Percentiles rank a stretch among this genome's conserved stretches.
Evolutionary conservation across 2,888 invertebrate species (phyloP).

Genomic region (Nomada goodeniana): DNA sequence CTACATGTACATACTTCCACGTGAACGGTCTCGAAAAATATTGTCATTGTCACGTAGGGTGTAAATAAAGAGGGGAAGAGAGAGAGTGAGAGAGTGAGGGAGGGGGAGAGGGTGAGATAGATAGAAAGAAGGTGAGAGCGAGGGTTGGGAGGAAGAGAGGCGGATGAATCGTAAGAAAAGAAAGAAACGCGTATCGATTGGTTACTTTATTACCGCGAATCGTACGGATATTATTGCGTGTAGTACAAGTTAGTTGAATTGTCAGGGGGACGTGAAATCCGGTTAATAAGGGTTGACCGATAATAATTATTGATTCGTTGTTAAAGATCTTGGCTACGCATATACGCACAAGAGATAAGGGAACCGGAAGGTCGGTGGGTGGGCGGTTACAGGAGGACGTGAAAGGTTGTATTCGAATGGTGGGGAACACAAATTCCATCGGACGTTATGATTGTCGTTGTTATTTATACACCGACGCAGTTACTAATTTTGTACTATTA

Average conservation of each 20-base stretch:
- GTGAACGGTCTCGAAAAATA: slow-evolving; percentile 26
- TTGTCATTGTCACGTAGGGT: slow-evolving; percentile 63
- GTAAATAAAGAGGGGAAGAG: slow-evolving; percentile 39
- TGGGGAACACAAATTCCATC: slow-evolving; percentile 45
- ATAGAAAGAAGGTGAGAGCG: too few species aligned
- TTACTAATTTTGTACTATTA: slow-evolving; percentile 41
- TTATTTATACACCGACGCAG: slow-evolving; percentile 35
- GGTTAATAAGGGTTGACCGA: slow-evolving; percentile 17
- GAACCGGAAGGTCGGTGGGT: background rate
- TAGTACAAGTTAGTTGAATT: slow-evolving; percentile 75
- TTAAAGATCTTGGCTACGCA: slow-evolving; percentile 66
- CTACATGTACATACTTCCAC: background rate
- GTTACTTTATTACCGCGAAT: slow-evolving; percentile 75
- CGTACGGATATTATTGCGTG: slow-evolving; percentile 64
- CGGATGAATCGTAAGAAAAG: background rate
- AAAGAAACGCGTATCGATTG: slow-evolving; percentile 67
- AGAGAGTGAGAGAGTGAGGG: too few species aligned
- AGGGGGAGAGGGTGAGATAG: too few species aligned
- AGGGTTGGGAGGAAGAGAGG: background rate
- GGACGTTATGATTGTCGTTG: slow-evolving; percentile 51
- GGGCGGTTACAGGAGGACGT: slow-evolving; percentile 17
- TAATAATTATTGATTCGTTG: slow-evolving; percentile 71
- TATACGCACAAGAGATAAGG: slow-evolving; percentile 36
- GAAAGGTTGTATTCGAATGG: slow-evolving; percentile 76
- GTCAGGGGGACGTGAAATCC: slow-evolving; percentile 50